Evolutionary conservation across 2,797 vertebrate species (phyloP).

Genomic region (Pelochelys cantorii): DNA sequence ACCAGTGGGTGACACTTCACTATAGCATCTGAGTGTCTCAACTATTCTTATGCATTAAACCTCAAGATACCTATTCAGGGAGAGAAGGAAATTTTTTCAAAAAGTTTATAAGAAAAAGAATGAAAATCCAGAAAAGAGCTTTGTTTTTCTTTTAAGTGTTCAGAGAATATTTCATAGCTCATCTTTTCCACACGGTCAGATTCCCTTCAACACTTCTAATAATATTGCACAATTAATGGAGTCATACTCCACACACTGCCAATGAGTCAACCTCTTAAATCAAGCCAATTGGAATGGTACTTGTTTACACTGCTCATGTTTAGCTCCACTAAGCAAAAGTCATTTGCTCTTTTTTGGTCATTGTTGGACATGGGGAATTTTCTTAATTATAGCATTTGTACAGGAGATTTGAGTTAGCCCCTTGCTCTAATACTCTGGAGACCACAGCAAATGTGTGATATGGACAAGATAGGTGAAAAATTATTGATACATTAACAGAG

Average conservation of each 20-base stretch:
- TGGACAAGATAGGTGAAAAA: background rate
- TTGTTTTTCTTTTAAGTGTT: background rate
- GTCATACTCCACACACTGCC: background rate
- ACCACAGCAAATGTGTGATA: background rate
- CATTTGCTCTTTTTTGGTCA: background rate
- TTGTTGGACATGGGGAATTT: background rate
- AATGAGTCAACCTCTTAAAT: accelerated
- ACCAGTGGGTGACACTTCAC: background rate
- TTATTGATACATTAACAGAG: background rate
- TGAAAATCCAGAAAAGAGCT: background rate
- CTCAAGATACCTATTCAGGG: background rate
- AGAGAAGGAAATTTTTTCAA: background rate
- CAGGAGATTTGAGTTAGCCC: background rate
- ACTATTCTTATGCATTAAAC: background rate
- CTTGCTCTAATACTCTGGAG: background rate
- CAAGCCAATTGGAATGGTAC: background rate
- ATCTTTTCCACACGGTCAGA: background rate
- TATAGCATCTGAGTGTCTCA: background rate
- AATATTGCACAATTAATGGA: background rate
- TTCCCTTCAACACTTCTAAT: background rate
- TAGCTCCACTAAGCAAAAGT: background rate
- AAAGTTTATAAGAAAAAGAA: background rate
- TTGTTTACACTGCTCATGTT: background rate
- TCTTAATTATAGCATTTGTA: background rate
- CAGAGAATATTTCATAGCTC: background rate